Evolutionary conservation across 2,797 vertebrate species (phyloP).

Genomic region (Kryptopterus vitreolus): DNA sequence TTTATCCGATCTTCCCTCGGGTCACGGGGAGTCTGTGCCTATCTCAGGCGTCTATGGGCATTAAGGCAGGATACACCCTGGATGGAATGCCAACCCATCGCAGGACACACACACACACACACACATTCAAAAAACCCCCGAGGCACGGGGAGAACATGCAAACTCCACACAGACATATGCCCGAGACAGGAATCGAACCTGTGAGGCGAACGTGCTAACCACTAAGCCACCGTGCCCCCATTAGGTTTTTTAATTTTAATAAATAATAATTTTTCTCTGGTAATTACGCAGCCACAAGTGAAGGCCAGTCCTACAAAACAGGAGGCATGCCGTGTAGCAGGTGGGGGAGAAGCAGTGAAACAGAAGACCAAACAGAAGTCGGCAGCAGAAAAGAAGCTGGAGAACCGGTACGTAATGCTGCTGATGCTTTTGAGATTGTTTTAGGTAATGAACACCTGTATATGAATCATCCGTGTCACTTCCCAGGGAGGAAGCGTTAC

Average conservation of each 20-base stretch:
- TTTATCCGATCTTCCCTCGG: too few relatives aligned
- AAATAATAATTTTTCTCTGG: neutral
- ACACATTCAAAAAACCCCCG: too few relatives aligned
- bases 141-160: too few relatives aligned
- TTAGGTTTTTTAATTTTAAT: neutral
- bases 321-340: slow-evolving; percentile 41
- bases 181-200: too few relatives aligned
- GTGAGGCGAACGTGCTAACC: too few relatives aligned
- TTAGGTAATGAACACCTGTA: neutral
- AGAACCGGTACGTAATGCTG: slow-evolving; percentile 61
- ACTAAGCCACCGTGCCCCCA: too few relatives aligned
- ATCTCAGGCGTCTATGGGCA: too few relatives aligned
- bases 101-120: too few relatives aligned
- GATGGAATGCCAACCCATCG: too few relatives aligned
- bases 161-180: too few relatives aligned
- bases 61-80: too few relatives aligned
- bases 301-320: slow-evolving; percentile 23
- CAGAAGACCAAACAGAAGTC: slow-evolving; percentile 52
- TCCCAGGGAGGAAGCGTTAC: slow-evolving; percentile 78
- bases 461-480: neutral
- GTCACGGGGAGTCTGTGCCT: too few relatives aligned
- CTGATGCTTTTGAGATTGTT: neutral
- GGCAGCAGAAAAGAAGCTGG: slow-evolving; percentile 58
- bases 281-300: slow-evolving; percentile 50
- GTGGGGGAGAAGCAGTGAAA: slow-evolving; percentile 11